Evolutionary conservation across 2,113 vertebrate genomes (phyloP), one percentile per base, ranked within the genome.

Genomic region (Erinaceus europaeus): DNA sequence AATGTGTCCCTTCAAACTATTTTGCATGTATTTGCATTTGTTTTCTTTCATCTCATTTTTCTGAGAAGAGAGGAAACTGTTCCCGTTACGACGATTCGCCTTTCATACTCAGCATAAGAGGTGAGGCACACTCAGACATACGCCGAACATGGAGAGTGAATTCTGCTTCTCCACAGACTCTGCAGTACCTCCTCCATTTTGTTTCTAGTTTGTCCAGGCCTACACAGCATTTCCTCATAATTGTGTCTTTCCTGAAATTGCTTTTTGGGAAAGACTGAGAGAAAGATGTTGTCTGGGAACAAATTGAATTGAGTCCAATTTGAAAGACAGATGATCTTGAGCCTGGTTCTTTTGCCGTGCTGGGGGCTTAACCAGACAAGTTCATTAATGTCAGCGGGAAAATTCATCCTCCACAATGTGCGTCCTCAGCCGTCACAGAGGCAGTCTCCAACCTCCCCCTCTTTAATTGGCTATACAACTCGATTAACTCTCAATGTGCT

Each of bases 311-410:
- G 93, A 86, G n/a, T n/a, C n/a, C n/a, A n/a, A 50, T 27, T 11
- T 11, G 40, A 44, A 84, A 57, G 77, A 62, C n/a, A 44, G 73
- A 46, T 81, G 82, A 77, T 42, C n/a, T 25, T 72, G 59, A 50
- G 34, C 78, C 55, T 5, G 32, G 14, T 61, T 73, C 79, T 88
- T 86, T 32, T 65, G 61, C 62, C 36, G 50, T 71, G 44, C 65
- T 29, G 8, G 32, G 74, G 84, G 83, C 57, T 84, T 87, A 73
- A 57, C 76, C 53, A 85, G 83, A 53, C 91, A 42, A 73, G 75
- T 65, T 90, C 94, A 75, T 95, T 86, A 90, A 61, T 68, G 52
- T 88, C 93, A 89, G 93, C 86, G 82, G 82, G 55, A 84, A 93
- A 87, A 92, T 87, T 74, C 67, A 93, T 87, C 89, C 87, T 67